These are phyloP conservation scores for Deroptyus accipitrinus DNA, from an alignment of 2,113 vertebrate genomes.

Conservation along the genomic window DNA sequence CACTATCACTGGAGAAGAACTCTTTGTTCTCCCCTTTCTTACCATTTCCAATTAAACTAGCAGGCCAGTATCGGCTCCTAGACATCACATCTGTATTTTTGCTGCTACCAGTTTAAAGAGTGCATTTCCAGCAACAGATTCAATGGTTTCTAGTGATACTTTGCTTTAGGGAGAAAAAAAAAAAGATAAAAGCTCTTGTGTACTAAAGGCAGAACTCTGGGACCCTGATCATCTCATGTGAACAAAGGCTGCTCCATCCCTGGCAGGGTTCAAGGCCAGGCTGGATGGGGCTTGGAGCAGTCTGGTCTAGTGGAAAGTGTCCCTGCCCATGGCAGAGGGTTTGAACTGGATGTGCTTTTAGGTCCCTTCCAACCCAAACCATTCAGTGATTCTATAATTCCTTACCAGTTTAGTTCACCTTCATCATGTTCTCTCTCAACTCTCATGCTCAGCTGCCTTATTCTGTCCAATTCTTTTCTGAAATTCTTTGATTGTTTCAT, in stretches of 20 bases:
- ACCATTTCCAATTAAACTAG: not conserved
- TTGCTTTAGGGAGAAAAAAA: not conserved
- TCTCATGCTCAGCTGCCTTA: conserved; percentile 3
- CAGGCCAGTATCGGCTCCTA: not conserved
- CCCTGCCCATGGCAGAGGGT: not conserved
- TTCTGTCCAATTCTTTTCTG: conserved; percentile 60
- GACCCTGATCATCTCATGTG: not conserved
- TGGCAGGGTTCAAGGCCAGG: not conserved
- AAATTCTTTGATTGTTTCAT: conserved; percentile 31
- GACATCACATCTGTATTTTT: not conserved
- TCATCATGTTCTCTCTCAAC: not conserved
- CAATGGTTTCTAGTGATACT: not conserved
- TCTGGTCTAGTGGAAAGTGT: not conserved
- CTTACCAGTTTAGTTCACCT: conserved; percentile 60
- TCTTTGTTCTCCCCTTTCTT: not conserved
- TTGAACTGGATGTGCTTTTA: not conserved
- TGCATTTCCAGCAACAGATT: not conserved
- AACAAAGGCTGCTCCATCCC: not conserved
- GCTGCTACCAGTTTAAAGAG: not conserved
- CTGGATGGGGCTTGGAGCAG: not conserved
- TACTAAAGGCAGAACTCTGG: not conserved
- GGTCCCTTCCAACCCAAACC: not conserved
- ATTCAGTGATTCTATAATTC: not conserved
- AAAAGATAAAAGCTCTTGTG: not conserved
- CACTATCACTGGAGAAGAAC: not conserved